Conservation (phyloP, 2,888 invertebrate species). For the Athrips mouffetella region DNA sequence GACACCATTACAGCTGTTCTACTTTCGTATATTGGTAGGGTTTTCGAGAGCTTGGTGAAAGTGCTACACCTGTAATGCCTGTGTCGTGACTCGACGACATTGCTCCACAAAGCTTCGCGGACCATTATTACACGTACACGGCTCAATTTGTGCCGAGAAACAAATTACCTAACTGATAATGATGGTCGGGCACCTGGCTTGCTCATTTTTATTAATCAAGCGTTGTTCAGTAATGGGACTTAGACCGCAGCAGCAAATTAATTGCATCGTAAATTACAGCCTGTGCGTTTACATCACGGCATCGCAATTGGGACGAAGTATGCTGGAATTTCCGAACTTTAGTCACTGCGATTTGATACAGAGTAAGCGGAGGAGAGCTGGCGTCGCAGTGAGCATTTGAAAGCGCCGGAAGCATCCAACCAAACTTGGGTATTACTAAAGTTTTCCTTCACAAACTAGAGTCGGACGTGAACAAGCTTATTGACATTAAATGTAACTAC, state of each 20-base stretch:
- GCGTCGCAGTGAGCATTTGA: conserved; percentile 7
- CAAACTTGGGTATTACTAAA: conserved; percentile 26
- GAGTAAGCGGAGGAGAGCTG: conserved; percentile 9
- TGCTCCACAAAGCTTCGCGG: conserved; percentile 16
- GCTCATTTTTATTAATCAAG: conserved; percentile 19
- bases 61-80: conserved; percentile 12
- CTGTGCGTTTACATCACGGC: conserved; percentile 12
- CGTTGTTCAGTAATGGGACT: conserved; percentile 17
- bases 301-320: background rate
- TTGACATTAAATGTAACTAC: conserved; percentile 5
- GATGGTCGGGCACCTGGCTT: conserved; percentile 19
- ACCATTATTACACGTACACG: conserved; percentile 13
- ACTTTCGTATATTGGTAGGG: background rate
- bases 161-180: conserved; percentile 23
- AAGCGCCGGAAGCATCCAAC: conserved; percentile 17
- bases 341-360: conserved; percentile 12
- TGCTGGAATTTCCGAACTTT: conserved; percentile 11
- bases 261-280: conserved; percentile 16
- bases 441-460: conserved; percentile 17
- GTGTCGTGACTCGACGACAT: conserved; percentile 10
- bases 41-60: conserved; percentile 13
- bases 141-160: conserved; percentile 20
- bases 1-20: background rate
- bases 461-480: conserved; percentile 10
- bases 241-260: conserved; percentile 20